phyloP scores from a whole-genome alignment of 2,113 vertebrate genomes.

The Donacobius atricapilla region DNA sequence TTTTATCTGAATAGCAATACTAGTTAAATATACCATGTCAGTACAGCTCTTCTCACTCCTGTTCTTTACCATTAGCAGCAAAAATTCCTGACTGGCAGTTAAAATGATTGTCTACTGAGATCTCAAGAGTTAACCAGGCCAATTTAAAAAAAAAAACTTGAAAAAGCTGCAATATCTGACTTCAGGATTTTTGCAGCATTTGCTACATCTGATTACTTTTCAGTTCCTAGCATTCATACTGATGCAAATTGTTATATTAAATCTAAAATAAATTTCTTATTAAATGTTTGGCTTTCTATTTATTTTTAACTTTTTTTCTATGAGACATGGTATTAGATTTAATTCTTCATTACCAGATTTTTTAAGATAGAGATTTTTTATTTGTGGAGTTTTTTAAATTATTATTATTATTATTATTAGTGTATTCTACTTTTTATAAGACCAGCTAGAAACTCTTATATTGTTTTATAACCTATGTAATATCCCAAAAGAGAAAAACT shows the following conservation, averaged over 20 bases:
- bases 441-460: background rate
- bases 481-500: background rate
- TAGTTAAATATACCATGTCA: background rate
- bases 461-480: background rate
- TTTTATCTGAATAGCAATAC: background rate
- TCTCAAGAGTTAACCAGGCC: background rate
- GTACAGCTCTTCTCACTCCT: background rate
- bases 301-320: background rate
- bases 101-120: background rate
- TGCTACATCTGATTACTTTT: background rate
- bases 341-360: background rate
- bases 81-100: background rate
- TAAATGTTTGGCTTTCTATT: background rate
- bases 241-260: background rate
- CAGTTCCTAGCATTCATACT: background rate
- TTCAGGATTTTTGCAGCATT: background rate
- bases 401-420: background rate
- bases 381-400: background rate
- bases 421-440: background rate
- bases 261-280: background rate
- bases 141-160: background rate
- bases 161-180: background rate
- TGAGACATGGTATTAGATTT: fast-evolving
- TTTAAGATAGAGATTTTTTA: background rate
- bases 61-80: background rate